A percentile compares a stretch with the other conserved stretches of the same genome.
These are phyloP conservation scores for Pocillopora grandis DNA, from an alignment of 92 coral and sea anemone genomes.

Conservation along the genomic window DNA sequence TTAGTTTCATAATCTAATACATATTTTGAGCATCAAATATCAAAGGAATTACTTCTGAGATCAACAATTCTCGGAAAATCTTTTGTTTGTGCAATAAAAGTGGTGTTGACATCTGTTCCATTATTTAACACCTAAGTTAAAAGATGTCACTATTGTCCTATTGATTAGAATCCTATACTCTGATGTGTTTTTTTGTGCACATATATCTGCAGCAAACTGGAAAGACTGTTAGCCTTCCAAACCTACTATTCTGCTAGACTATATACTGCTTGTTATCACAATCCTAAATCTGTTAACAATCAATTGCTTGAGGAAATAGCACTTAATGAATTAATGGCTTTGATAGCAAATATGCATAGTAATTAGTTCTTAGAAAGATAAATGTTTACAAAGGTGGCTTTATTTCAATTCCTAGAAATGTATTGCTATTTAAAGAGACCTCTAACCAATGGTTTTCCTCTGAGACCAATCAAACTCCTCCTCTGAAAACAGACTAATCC, in stretches of 20 bases:
- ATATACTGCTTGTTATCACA: neutral
- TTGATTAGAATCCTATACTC: neutral
- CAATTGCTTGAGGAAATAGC: slow-evolving; percentile 3
- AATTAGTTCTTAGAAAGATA: slow-evolving; percentile 22
- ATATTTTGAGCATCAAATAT: neutral
- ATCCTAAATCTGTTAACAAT: neutral
- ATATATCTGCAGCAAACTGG: neutral
- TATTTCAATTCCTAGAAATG: slow-evolving; percentile 22
- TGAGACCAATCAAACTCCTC: no score
- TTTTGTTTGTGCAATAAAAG: neutral
- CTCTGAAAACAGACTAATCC: no score
- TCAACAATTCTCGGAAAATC: slow-evolving; percentile 20
- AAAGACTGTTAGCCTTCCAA: neutral
- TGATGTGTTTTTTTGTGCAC: neutral
- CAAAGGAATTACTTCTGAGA: slow-evolving; percentile 21
- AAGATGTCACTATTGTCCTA: no score
- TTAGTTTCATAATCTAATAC: neutral
- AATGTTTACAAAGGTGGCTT: neutral
- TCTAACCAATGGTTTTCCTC: neutral
- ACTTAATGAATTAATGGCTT: slow-evolving; percentile 1
- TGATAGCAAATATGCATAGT: neutral
- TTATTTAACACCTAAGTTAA: no score
- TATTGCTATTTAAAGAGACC: no score
- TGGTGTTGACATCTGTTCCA: no score
- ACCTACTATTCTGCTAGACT: neutral